Conservation (phyloP, 2,797 vertebrate species). For the Trematomus bernacchii region DNA sequence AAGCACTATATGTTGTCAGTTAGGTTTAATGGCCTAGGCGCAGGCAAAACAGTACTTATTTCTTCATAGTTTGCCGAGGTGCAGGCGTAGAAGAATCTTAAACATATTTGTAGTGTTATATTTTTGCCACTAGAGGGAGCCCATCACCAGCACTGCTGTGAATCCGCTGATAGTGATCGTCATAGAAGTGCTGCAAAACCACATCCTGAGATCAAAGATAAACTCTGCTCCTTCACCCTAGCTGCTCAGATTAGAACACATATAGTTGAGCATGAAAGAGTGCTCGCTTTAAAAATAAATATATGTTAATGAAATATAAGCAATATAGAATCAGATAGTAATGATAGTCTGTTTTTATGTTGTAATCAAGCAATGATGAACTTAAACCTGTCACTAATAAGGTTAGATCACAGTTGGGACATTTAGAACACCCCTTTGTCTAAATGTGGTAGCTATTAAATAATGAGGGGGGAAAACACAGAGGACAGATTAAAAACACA, state of each 20-base stretch:
- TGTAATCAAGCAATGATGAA: not conserved
- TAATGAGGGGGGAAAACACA: slow-evolving; percentile 19
- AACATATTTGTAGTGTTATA: not conserved
- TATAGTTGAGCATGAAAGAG: not conserved
- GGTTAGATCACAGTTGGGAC: slow-evolving; percentile 20
- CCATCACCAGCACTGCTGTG: slow-evolving; percentile 8
- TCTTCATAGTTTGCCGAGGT: too few relatives aligned
- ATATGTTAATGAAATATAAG: too few relatives aligned
- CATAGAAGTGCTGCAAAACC: slow-evolving; percentile 23
- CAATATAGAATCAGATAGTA: not conserved
- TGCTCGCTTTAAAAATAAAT: not conserved
- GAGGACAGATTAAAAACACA: slow-evolving; percentile 58
- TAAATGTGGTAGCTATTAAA: slow-evolving; percentile 39
- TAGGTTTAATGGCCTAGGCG: too few relatives aligned
- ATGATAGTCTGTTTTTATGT: not conserved
- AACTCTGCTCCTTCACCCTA: slow-evolving; percentile 36
- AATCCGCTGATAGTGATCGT: slow-evolving; percentile 1
- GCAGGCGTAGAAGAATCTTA: not conserved
- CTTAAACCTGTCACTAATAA: not conserved
- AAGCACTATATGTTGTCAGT: too few relatives aligned
- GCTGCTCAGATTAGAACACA: slow-evolving; percentile 5
- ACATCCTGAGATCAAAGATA: slow-evolving; percentile 53
- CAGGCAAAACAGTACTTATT: not conserved
- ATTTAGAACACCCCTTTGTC: slow-evolving; percentile 9
- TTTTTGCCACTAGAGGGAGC: slow-evolving; percentile 66